Evolutionary conservation across 2,888 invertebrate species (phyloP).

Genomic region (Hofmannophila pseudospretella): DNA sequence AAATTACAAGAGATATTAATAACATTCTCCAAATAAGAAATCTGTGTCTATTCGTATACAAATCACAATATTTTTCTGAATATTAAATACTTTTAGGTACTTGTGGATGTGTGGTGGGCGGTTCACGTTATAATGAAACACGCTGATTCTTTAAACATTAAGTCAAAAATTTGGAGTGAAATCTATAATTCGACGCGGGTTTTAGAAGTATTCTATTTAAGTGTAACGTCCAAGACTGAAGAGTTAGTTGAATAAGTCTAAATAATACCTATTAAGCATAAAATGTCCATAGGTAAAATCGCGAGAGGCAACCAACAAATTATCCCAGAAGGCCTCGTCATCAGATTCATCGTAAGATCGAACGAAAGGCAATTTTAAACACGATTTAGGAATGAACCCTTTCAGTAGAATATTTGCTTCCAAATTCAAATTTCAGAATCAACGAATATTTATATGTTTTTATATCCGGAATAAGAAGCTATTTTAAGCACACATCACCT

Average conservation of each 20-base stretch:
- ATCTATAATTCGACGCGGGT: slow-evolving; percentile 68
- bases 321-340: slow-evolving; percentile 5
- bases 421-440: slow-evolving; percentile 63
- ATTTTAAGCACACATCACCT: slow-evolving; percentile 39
- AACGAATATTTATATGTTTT: slow-evolving; percentile 74
- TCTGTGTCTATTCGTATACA: slow-evolving; percentile 30
- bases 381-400: slow-evolving; percentile 34
- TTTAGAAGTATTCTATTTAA: slow-evolving; percentile 74
- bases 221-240: slow-evolving; percentile 78
- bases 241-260: slow-evolving; percentile 74
- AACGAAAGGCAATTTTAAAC: slow-evolving; percentile 22
- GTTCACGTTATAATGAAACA: slow-evolving; percentile 37
- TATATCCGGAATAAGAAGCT: slow-evolving; percentile 44
- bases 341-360: slow-evolving; percentile 5
- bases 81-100: slow-evolving; percentile 12
- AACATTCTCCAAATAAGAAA: slow-evolving; percentile 16
- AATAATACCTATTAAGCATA: slow-evolving; percentile 74
- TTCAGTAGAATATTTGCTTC: slow-evolving; percentile 59
- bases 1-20: slow-evolving; percentile 24
- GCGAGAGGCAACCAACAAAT: slow-evolving; percentile 27
- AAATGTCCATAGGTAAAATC: slow-evolving; percentile 71
- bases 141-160: slow-evolving; percentile 31
- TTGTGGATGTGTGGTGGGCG: slow-evolving; percentile 27
- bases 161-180: slow-evolving; percentile 42
- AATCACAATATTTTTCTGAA: slow-evolving; percentile 21